Base-by-base conservation (phyloP, 1,140 invertebrate genomes). In the Ostrea edulis region DNA sequence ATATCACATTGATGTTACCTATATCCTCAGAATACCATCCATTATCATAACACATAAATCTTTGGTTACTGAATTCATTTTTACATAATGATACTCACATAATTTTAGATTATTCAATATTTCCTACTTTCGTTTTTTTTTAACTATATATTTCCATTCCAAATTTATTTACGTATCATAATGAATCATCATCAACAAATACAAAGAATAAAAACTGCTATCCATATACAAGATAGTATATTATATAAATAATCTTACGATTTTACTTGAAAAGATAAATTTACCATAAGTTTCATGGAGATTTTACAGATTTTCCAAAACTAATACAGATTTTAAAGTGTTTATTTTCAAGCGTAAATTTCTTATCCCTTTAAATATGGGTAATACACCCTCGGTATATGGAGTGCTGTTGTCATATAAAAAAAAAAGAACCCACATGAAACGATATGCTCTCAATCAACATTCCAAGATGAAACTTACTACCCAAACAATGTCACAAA, bases 341-440 rank as follows among this genome's bases (percentile, higher is more conserved):
- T 62, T 17, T 8, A 44, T 44, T 44, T 44, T 44, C 35, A 44
- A 44, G 35, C 5, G 2, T 44, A 44, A 44, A 44, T 44, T 44
- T 44, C 35, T 44, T 44, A 1, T 5, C 2, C 35, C 55, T 62
- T 20, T 62, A 0, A 35, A 77, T 77, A 77, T 35, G 29, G 5
- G 35, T 44, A 29, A 14, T n/a, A 12, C 22, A 77, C n/a, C n/a
- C n/a, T n/a, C n/a, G 14, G 4, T 12, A 4, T 0, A 0, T 77
- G 68, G 25, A 77, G 68, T 77, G 68, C 68, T 77, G 68, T 77
- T 77, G 68, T 25, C 68, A 77, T 77, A 77, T 25, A 77, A n/a
- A n/a, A n/a, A n/a, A n/a, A n/a, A n/a, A n/a, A n/a, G n/a, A 77
- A 25, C 68, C 68, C 22, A 62, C 68, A 29, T 77, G 68, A 77